Percentiles rank a stretch among this genome's conserved stretches.
Conservation (phyloP, 2,113 vertebrate genomes). For the Saimiri boliviensis region DNA sequence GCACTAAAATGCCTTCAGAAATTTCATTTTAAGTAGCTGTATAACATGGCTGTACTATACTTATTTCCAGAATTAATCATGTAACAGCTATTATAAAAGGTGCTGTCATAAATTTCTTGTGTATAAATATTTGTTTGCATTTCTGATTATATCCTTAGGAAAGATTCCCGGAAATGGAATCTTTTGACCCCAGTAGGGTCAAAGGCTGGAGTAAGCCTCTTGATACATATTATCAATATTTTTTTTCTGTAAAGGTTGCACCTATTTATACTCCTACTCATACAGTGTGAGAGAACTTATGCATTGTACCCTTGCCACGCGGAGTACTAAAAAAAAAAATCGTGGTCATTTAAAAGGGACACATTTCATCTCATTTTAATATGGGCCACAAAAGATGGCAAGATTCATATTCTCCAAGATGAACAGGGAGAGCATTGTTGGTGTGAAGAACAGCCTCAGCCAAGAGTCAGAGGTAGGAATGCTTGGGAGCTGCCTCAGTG, state of each 20-base stretch:
- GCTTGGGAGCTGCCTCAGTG: background rate
- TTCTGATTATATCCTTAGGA: conserved; percentile 15
- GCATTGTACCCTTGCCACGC: background rate
- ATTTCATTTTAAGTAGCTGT: background rate
- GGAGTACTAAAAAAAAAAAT: background rate
- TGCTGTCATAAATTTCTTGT: conserved; percentile 9
- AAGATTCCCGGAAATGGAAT: conserved; percentile 18
- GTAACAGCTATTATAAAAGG: background rate
- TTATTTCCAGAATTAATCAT: background rate
- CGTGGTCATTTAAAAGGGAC: background rate
- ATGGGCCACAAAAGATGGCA: background rate
- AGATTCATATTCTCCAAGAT: background rate
- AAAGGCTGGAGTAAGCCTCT: background rate
- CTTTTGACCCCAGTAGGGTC: too few species aligned
- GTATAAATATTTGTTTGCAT: conserved; percentile 1
- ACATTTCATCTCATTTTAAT: background rate
- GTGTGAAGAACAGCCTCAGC: background rate
- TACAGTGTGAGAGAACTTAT: background rate
- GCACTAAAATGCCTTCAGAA: conserved; percentile 16
- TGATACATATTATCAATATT: background rate
- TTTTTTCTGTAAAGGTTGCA: background rate
- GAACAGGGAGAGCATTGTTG: background rate
- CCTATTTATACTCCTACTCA: background rate
- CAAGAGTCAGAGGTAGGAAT: background rate
- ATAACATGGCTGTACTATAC: background rate